Evolutionary conservation across 1,140 invertebrate species (phyloP).

Genomic region (Drosophila gunungcola): DNA sequence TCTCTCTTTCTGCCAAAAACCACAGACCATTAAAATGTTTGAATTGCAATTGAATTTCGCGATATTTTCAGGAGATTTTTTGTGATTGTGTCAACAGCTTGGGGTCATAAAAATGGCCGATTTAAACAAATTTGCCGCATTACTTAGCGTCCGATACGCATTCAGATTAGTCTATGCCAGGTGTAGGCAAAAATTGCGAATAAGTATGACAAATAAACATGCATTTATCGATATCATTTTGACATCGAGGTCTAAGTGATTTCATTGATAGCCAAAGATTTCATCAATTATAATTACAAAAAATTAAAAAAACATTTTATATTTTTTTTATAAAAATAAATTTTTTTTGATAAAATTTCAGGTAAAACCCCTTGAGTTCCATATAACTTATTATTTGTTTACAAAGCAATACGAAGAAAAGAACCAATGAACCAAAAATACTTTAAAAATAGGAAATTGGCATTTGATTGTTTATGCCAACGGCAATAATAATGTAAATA

Average conservation of each 20-base stretch:
- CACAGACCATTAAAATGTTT: constrained; percentile 54
- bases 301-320: too few species aligned
- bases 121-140: constrained; percentile 72
- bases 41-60: constrained; percentile 58
- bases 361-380: background rate
- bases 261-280: background rate
- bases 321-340: too few species aligned
- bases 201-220: constrained; percentile 17
- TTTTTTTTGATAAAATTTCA: too few species aligned
- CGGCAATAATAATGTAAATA: constrained; percentile 10
- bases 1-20: background rate
- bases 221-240: background rate
- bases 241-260: background rate
- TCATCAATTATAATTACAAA: too few species aligned
- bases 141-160: constrained; percentile 63
- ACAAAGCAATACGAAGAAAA: background rate
- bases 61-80: constrained; percentile 60
- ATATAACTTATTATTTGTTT: constrained; percentile 1
- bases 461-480: constrained; percentile 22
- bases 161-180: constrained; percentile 21
- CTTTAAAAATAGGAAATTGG: constrained; percentile 3
- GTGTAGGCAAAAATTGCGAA: background rate
- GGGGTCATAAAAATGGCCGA: constrained; percentile 57
- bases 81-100: constrained; percentile 70
- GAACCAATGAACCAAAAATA: background rate